Evolutionary conservation across 2,113 vertebrate genomes (phyloP).

Genomic region (Psephotus haematonotus): DNA sequence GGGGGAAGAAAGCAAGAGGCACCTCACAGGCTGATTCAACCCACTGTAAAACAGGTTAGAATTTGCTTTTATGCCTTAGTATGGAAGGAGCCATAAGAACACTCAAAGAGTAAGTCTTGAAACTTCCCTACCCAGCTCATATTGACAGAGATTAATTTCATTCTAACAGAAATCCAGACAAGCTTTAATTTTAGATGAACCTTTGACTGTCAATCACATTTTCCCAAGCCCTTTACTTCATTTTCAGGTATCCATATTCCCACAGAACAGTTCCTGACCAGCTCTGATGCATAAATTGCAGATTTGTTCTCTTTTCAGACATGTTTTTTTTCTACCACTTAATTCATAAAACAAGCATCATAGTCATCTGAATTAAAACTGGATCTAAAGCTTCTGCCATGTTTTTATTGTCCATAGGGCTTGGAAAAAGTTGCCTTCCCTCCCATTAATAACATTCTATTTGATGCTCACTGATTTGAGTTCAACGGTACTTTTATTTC

Average conservation of each 20-base stretch:
- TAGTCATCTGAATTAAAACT: not conserved
- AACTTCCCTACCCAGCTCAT: not conserved
- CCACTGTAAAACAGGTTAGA: not conserved
- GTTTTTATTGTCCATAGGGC: not conserved
- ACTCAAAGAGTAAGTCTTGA: not conserved
- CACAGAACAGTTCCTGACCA: not conserved
- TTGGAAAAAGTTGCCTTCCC: not conserved
- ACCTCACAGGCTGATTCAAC: not conserved
- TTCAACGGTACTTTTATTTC: not conserved
- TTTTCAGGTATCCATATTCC: accelerated
- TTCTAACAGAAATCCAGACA: not conserved
- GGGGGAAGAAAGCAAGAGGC: not conserved
- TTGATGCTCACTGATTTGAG: not conserved
- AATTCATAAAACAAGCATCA: not conserved
- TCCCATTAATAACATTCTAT: not conserved
- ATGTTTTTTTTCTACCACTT: not conserved
- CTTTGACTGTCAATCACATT: not conserved
- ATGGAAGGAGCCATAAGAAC: not conserved
- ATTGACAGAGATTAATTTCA: not conserved
- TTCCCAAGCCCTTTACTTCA: not conserved
- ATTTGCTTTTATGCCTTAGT: not conserved
- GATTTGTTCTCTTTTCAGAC: not conserved
- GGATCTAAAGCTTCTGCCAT: not conserved
- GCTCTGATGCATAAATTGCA: not conserved
- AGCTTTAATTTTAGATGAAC: slow-evolving; percentile 5